phyloP scores from a whole-genome alignment of 2,888 invertebrate species.

The Junonia oenone region DNA sequence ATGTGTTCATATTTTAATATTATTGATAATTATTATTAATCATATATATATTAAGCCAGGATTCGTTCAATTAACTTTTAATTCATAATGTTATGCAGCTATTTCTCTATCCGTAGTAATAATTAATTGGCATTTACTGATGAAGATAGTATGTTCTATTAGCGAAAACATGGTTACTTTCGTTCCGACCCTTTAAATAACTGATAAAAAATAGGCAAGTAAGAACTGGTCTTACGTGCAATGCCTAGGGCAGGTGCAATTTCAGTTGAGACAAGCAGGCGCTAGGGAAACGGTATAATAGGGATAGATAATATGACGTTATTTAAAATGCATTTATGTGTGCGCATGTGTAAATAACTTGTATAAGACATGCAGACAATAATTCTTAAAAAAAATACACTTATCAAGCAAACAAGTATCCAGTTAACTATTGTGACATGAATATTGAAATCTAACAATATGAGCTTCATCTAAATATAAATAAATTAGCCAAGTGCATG shows the following conservation, averaged over 20 bases:
- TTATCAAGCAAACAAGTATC: background rate
- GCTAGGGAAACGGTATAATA: constrained; percentile 21
- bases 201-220: constrained; percentile 18
- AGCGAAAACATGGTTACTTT: constrained; percentile 7
- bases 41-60: too few relatives aligned
- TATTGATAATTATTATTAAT: too few relatives aligned
- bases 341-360: background rate
- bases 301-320: constrained; percentile 17
- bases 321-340: background rate
- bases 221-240: constrained; percentile 23
- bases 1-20: background rate
- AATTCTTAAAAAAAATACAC: background rate
- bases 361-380: background rate
- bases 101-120: background rate
- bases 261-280: constrained; percentile 27
- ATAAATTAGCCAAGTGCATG: too few relatives aligned
- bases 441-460: background rate
- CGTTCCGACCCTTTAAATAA: constrained; percentile 15
- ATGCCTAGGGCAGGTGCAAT: constrained; percentile 27
- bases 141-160: background rate
- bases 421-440: background rate
- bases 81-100: too few relatives aligned
- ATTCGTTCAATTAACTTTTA: too few relatives aligned
- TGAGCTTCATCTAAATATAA: too few relatives aligned
- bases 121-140: background rate